Conservation (phyloP, 23 tunicate genomes). For the Styela plicata region DNA sequence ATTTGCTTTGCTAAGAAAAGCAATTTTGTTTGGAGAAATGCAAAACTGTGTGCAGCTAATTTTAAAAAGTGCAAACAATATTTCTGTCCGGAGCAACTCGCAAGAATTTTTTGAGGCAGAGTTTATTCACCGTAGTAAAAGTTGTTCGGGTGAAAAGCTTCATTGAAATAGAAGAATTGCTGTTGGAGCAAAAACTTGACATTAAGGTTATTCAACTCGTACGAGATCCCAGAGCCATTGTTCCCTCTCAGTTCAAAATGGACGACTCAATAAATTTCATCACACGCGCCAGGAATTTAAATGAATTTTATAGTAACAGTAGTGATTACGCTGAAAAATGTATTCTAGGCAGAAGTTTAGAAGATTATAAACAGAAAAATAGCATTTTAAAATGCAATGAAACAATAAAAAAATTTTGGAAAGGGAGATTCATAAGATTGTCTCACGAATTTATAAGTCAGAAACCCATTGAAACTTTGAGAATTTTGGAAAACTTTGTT, state of each 20-base stretch:
- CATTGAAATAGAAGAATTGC: background rate
- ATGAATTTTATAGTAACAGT: too few relatives aligned
- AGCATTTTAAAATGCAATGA: background rate
- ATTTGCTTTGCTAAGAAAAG: conserved; percentile 5
- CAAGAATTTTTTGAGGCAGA: background rate
- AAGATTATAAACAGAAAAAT: background rate
- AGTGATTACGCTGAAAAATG: background rate
- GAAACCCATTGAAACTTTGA: conserved; percentile 19
- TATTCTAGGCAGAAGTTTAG: background rate
- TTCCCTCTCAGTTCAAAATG: conserved; percentile 8
- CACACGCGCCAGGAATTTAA: background rate
- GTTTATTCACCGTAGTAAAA: background rate
- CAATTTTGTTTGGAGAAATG: background rate
- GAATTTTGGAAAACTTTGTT: conserved; percentile 35
- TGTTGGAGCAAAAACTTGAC: background rate
- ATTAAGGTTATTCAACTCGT: conserved; percentile 5
- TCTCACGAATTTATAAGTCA: conserved; percentile 32
- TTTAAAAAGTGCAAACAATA: background rate
- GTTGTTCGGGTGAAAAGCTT: background rate
- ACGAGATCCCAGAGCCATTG: conserved; percentile 1
- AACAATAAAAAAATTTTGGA: conserved; percentile 1
- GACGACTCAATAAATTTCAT: background rate
- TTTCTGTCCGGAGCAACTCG: background rate
- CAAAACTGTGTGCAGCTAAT: conserved; percentile 3
- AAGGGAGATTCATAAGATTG: conserved; percentile 23